Base-by-base conservation (phyloP, 2,888 invertebrate species). In the Cynaeus angustus region DNA sequence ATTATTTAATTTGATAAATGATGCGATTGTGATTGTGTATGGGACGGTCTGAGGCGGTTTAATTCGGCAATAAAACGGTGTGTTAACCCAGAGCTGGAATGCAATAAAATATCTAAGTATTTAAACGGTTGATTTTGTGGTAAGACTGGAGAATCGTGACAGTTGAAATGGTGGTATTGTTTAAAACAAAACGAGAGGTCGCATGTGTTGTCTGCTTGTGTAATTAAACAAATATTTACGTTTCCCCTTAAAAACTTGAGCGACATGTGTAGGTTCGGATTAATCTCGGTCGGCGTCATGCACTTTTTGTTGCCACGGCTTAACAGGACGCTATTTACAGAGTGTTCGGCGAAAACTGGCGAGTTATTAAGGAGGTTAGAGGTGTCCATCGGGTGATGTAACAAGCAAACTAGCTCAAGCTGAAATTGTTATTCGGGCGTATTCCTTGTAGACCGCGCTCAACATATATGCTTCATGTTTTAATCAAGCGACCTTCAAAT, bases 401-500 rank as follows among this genome's bases (percentile, higher is more conserved):
- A 6, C 21, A 58, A 21, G 21, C 21, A 21, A 21, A 21, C 21
- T 21, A 21, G 41, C 12, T n/a, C n/a, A 16, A n/a, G 52, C 6
- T 33, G 7, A 52, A 55, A 37, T 55, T 58, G 43, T 16, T 16
- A 58, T 43, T 30, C 30, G 41, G 21, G 33, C 14, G 53, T 65
- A 65, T 65, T 65, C 53, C 65, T 65, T 16, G 68, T 66, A 70
- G 70, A 66, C 67, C 55, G 30, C 38, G 38, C 56, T 72, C 53
- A 50, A 52, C 68, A 68, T 48, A 59, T 66, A 65, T 65, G 68
- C 62, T 64, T 70, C 66, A 68, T 68, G 69, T 68, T 72, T 72
- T 72, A 72, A 72, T 72, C 65, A 50, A 66, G 62, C 68, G 70
- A 72, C 68, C 70, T 68, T 72, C 72, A 68, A 68, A 72, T 72